A percentile compares a stretch with the other conserved stretches of the same genome.
Conservation (phyloP, 2,888 invertebrate species). For the Sclerodermus sp. region DNA sequence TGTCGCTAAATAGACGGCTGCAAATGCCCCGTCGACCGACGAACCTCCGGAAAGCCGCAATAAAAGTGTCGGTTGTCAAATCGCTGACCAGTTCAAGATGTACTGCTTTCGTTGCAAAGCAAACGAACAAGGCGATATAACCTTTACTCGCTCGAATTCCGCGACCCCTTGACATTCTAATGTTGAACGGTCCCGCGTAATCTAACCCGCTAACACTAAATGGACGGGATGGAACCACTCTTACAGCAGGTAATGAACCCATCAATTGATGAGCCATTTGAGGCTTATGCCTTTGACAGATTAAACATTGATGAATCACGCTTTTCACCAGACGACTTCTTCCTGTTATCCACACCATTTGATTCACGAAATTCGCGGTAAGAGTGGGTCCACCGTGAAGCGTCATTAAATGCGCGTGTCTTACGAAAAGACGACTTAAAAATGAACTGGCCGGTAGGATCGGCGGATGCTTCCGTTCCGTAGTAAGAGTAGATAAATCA, state of each 20-base stretch:
- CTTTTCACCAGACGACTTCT: neutral
- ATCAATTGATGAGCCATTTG: neutral
- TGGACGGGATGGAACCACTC: constrained; percentile 2
- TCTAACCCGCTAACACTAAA: constrained; percentile 10
- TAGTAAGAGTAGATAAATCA: neutral
- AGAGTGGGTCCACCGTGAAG: constrained; percentile 3
- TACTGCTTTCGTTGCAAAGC: constrained; percentile 9
- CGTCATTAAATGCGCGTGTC: neutral
- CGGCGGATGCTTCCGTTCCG: neutral
- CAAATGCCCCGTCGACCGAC: constrained; percentile 6
- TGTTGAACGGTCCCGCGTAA: constrained; percentile 13
- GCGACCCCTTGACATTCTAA: constrained; percentile 10
- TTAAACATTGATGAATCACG: neutral
- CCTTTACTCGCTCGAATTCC: constrained; percentile 12
- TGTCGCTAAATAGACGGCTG: constrained; percentile 9
- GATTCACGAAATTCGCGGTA: neutral
- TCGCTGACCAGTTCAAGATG: constrained; percentile 16
- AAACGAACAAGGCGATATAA: constrained; percentile 14
- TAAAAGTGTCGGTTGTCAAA: constrained; percentile 10
- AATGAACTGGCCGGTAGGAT: neutral
- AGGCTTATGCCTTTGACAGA: neutral
- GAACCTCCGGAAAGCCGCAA: constrained; percentile 11
- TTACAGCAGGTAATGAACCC: constrained; percentile 7
- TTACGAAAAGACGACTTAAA: constrained; percentile 1
- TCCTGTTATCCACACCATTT: constrained; percentile 4